A percentile compares a stretch with the other conserved stretches of the same genome.
These are phyloP conservation scores for Leucophora obtusa DNA, from an alignment of 2,888 invertebrate genomes.

Conservation along the genomic window DNA sequence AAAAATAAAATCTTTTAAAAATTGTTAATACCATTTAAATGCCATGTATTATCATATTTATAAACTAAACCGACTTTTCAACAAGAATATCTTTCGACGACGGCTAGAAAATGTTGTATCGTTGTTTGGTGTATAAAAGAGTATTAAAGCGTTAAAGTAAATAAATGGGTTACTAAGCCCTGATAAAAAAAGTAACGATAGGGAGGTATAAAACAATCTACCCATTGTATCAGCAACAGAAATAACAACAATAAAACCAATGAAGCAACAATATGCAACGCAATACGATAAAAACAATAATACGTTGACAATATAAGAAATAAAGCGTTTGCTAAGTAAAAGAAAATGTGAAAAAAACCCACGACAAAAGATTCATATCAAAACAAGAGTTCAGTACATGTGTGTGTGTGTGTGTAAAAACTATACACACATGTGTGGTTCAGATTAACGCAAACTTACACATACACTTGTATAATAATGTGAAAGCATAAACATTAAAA, in stretches of 20 bases:
- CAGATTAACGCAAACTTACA: background rate
- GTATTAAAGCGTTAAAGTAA: conserved; percentile 16
- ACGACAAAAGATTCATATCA: conserved; percentile 2
- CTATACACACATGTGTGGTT: background rate
- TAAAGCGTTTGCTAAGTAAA: background rate
- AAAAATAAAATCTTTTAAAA: background rate
- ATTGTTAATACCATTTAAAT: conserved; percentile 17
- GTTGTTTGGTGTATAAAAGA: background rate
- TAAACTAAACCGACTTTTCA: conserved; percentile 15
- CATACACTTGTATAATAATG: background rate
- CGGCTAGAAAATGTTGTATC: background rate
- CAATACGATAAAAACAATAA: background rate
- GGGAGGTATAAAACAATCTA: background rate
- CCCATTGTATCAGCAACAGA: conserved; percentile 11
- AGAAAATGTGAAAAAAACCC: background rate
- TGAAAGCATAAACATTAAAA: conserved; percentile 15
- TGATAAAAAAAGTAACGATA: background rate
- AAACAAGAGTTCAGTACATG: conserved; percentile 15
- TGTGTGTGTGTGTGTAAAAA: background rate
- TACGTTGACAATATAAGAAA: conserved; percentile 3
- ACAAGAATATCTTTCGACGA: background rate
- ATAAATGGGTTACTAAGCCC: conserved; percentile 8
- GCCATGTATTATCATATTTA: conserved; percentile 10
- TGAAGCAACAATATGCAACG: background rate
- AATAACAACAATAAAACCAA: conserved; percentile 6